Evolutionary conservation across 2,888 invertebrate genomes (phyloP).

Genomic region (Drosophila pseudotakahashii): DNA sequence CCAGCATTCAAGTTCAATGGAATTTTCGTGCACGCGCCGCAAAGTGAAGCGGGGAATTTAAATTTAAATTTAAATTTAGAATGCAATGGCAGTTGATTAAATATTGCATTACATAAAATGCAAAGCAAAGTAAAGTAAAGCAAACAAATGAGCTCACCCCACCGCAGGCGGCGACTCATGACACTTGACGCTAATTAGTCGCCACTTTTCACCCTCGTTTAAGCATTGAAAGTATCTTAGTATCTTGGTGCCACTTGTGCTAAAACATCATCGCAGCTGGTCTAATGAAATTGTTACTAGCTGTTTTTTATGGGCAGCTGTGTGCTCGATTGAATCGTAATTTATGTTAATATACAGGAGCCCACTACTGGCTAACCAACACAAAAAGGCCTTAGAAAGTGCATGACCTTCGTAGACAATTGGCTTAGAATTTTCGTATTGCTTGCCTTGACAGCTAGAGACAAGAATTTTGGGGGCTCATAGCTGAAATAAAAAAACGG

Average conservation of each 20-base stretch:
- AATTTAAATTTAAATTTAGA: slow-evolving; percentile 55
- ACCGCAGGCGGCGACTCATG: slow-evolving; percentile 9
- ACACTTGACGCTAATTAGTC: slow-evolving; percentile 50
- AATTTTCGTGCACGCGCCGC: slow-evolving; percentile 46
- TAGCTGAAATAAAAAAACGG: slow-evolving; percentile 20
- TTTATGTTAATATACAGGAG: slow-evolving; percentile 68
- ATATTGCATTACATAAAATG: slow-evolving; percentile 52
- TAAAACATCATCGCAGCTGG: slow-evolving; percentile 32
- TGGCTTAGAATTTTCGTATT: slow-evolving; percentile 10
- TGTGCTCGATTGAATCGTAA: slow-evolving; percentile 71
- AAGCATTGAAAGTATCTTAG: slow-evolving; percentile 42
- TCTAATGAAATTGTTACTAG: slow-evolving; percentile 70
- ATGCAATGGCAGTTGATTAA: slow-evolving; percentile 48
- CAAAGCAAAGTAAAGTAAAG: slow-evolving; percentile 32
- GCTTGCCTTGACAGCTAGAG: slow-evolving; percentile 17
- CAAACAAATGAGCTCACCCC: slow-evolving; percentile 31
- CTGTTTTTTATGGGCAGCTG: slow-evolving; percentile 70
- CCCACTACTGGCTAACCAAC: slow-evolving; percentile 19
- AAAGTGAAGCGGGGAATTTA: slow-evolving; percentile 25
- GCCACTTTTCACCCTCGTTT: slow-evolving; percentile 57
- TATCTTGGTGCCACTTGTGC: slow-evolving; percentile 7
- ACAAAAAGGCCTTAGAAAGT: slow-evolving; percentile 42
- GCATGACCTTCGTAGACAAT: slow-evolving; percentile 34
- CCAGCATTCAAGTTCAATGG: slow-evolving; percentile 47
- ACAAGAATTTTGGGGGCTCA: slow-evolving; percentile 22